Conservation (phyloP, 2,113 vertebrate species). For the Salvelinus alpinus region DNA sequence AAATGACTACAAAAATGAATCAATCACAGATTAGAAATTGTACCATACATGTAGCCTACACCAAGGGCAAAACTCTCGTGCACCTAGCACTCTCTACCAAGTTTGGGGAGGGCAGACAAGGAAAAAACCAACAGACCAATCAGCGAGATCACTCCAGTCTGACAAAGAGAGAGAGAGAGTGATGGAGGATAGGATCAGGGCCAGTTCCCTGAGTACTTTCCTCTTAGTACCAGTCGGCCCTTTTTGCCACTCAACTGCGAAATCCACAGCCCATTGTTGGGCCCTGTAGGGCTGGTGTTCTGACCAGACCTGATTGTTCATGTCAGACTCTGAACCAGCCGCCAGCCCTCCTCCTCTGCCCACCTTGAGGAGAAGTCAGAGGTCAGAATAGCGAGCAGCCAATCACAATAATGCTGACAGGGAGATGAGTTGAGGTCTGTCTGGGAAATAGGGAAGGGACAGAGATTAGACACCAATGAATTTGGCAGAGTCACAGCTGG, state of each 20-base stretch:
- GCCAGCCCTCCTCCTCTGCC: background rate
- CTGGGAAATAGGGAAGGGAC: background rate
- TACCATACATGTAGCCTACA: too few relatives aligned
- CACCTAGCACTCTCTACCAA: background rate
- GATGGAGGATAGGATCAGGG: background rate
- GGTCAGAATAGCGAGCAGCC: conserved; percentile 33
- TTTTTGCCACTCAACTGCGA: conserved; percentile 4
- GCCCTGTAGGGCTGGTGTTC: background rate
- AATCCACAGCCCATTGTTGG: conserved; percentile 7
- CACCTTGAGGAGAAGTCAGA: conserved; percentile 35
- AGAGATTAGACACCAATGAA: background rate
- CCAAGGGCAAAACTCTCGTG: too few relatives aligned
- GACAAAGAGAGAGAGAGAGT: background rate
- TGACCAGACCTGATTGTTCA: background rate
- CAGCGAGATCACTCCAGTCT: background rate
- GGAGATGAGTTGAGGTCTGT: background rate
- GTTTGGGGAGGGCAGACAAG: background rate
- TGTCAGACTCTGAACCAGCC: background rate
- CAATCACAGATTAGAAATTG: background rate
- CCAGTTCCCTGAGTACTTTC: background rate
- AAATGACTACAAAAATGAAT: background rate
- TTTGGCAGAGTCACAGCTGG: background rate
- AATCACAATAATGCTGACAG: conserved; percentile 16
- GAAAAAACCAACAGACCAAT: background rate
- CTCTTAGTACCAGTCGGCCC: background rate